Conservation (phyloP, 53 echinoderm and acorn worm genomes). For the Hippasteria phrygiana region DNA sequence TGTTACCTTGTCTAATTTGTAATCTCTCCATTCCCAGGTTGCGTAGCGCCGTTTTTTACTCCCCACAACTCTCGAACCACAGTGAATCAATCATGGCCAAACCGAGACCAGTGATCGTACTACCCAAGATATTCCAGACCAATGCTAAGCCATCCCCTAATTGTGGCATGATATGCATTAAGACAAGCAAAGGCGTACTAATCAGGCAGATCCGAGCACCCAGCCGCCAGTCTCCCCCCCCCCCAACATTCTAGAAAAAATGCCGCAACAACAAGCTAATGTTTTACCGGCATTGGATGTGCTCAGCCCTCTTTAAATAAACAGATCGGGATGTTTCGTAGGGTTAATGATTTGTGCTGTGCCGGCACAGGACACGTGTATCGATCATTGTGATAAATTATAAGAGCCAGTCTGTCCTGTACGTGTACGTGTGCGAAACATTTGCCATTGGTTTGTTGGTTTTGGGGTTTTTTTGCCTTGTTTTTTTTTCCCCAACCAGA, state of each 20-base stretch:
- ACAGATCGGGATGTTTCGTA: neutral
- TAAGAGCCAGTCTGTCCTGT: neutral
- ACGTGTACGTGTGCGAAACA: neutral
- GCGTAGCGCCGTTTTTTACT: too few species aligned
- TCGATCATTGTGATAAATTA: slow-evolving; percentile 22
- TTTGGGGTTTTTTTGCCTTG: neutral
- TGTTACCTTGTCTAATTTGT: too few species aligned
- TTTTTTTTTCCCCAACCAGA: neutral
- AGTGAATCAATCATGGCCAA: neutral
- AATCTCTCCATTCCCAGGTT: too few species aligned
- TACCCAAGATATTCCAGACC: neutral
- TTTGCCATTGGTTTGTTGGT: neutral
- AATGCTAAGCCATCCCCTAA: neutral
- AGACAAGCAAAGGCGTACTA: neutral
- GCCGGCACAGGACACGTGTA: neutral
- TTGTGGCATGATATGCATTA: neutral
- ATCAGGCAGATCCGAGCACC: neutral
- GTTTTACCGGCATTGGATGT: neutral
- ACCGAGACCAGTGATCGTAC: neutral
- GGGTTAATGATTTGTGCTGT: slow-evolving; percentile 1
- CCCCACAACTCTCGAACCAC: neutral
- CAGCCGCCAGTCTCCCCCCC: neutral
- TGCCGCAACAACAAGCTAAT: neutral
- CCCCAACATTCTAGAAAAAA: neutral
- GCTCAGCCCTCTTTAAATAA: neutral